Percentiles rank a stretch among this genome's conserved stretches.
Evolutionary conservation across 2,888 invertebrate genomes (phyloP).

Genomic region (Philereme transversata): DNA sequence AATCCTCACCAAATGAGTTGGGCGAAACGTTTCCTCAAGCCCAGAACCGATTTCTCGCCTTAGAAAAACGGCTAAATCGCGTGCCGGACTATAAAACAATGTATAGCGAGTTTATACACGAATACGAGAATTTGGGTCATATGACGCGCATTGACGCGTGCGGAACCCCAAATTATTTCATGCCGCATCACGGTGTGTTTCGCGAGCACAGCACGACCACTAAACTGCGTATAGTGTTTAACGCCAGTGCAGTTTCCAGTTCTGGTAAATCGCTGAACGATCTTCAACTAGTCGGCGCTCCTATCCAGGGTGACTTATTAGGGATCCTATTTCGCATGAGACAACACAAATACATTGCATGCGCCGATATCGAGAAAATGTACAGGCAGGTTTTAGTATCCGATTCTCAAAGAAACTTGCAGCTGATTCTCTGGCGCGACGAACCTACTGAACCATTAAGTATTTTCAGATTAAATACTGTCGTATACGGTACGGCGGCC

Average conservation of each 20-base stretch:
- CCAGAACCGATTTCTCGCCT: conserved; percentile 3
- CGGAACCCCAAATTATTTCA: conserved; percentile 21
- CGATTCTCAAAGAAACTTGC: conserved; percentile 41
- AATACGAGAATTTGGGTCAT: conserved; percentile 32
- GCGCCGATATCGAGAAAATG: conserved; percentile 47
- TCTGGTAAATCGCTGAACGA: conserved; percentile 38
- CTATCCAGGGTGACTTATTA: conserved; percentile 42
- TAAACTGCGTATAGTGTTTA: conserved; percentile 35
- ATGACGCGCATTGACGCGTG: conserved; percentile 29
- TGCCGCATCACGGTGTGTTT: conserved; percentile 39
- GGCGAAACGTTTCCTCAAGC: conserved; percentile 3
- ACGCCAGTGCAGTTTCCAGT: conserved; percentile 29
- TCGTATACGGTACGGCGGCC: conserved; percentile 45
- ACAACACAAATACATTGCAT: conserved; percentile 40
- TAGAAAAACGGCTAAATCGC: conserved; percentile 5
- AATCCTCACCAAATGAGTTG: conserved; percentile 17
- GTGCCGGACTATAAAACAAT: conserved; percentile 6
- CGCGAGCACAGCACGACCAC: conserved; percentile 33
- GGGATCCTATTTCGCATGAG: conserved; percentile 43
- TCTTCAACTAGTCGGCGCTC: conserved; percentile 39
- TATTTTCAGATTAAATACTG: conserved; percentile 42
- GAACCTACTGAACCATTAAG: conserved; percentile 25
- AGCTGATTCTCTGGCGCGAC: conserved; percentile 50
- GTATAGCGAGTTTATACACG: conserved; percentile 32
- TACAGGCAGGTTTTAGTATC: conserved; percentile 44